Conservation (phyloP, 2,888 invertebrate genomes). For the Nephrotoma appendiculata region DNA sequence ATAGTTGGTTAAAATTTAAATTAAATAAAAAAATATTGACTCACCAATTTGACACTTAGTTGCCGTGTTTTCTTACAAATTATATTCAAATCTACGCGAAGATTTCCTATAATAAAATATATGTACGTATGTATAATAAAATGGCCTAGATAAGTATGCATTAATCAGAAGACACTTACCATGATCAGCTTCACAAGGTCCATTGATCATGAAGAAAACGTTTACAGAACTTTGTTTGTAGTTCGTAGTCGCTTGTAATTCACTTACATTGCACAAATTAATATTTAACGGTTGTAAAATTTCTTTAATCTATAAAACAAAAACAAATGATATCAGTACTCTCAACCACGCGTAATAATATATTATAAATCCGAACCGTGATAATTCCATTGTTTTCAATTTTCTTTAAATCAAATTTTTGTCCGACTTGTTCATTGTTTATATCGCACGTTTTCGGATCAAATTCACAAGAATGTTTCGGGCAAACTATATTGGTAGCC, state of each 20-base stretch:
- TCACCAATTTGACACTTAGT: not conserved
- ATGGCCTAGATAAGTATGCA: not conserved
- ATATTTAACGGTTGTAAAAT: conserved; percentile 17
- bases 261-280: conserved; percentile 22
- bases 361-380: conserved; percentile 18
- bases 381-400: conserved; percentile 25
- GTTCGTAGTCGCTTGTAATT: conserved; percentile 25
- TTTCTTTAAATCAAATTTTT: conserved; percentile 22
- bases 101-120: not conserved
- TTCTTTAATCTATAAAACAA: conserved; percentile 18
- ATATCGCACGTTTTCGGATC: conserved; percentile 24
- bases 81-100: not conserved
- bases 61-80: not conserved
- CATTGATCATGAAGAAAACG: conserved; percentile 24
- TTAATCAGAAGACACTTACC: not conserved
- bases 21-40: not conserved
- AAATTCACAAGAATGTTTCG: conserved; percentile 25
- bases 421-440: conserved; percentile 24
- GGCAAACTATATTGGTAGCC: conserved; percentile 31
- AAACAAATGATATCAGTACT: not conserved
- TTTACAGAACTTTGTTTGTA: conserved; percentile 28
- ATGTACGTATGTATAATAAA: not conserved
- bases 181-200: conserved; percentile 21
- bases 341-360: not conserved
- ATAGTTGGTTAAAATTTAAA: too few relatives aligned